Evolutionary conservation across 2,113 vertebrate species (phyloP), one percentile per base, ranked within the genome.

Genomic region (Columba livia): DNA sequence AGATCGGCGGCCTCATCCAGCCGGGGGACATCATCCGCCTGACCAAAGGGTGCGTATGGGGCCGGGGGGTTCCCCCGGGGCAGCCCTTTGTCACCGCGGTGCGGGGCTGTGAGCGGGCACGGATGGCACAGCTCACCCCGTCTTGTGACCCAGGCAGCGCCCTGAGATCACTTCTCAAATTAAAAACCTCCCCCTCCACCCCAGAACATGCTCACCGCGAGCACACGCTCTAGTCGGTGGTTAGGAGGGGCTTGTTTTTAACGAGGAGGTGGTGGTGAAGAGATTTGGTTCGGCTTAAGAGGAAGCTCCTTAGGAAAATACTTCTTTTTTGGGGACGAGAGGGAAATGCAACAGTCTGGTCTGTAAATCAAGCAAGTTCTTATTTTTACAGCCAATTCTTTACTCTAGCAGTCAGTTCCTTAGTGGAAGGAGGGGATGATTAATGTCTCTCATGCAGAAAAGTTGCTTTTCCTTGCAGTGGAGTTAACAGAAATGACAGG

Each of bases 1-100:
- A 99, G 71, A 98, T 99, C 29, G 99, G 99, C 83, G 98, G 98
- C 90, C 99, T 99, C 15, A 99, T 99, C 80, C 99, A 99, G 96
- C 98, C 99, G 5, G 99, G 99, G 24, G 99, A 99, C 97, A 99
- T 99, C 94, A 99, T 99, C 96, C 99, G 99, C 77, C 98, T 99
- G 80, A 99, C 99, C 85, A 98, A 99, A 98, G 99, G 99, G 99
- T 99, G 99, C 79, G 98, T 96, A 94, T 67, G 65, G 92, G 64
- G 58, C 62, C 17, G 44, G 44, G 44, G 44, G 44, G 17, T 47
- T 47, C 44, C 44, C 51, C 51, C n/a, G 24, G 48, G 53, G 42
- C 38, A 17, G 51, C 88, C 75, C 53, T 60, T 88, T 65, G 84
- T 69, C 48, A 47, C 54, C 24, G 58, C 10, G 50, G 53, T 9